These are phyloP conservation scores for Crotalus helleri DNA, from an alignment of 2,113 vertebrate genomes.

Conservation along the genomic window DNA sequence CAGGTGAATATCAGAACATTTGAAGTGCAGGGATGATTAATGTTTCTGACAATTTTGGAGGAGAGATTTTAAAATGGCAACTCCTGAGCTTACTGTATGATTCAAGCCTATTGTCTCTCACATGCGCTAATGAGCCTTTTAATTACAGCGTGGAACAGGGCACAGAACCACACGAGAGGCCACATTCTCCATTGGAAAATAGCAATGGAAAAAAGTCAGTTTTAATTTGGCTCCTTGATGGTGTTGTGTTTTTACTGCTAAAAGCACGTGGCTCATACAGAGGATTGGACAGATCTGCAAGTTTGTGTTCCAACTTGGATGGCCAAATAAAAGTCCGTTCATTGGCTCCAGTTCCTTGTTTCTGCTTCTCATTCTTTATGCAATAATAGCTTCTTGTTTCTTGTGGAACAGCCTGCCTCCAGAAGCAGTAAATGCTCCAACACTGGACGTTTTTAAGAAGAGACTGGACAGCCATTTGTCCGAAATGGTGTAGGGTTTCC, in stretches of 20 bases:
- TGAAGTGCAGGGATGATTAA: conserved; percentile 96
- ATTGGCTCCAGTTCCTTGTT: not conserved
- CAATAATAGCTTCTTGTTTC: not conserved
- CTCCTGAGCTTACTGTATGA: conserved; percentile 82
- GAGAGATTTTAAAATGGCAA: conserved; percentile 82
- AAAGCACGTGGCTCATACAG: not conserved
- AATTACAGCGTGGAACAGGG: conserved; percentile 67
- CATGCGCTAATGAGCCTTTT: conserved; percentile 76
- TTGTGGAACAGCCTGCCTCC: not conserved
- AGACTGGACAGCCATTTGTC: too few relatives aligned
- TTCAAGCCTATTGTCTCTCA: conserved; percentile 77
- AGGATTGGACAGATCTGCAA: not conserved
- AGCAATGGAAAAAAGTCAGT: conserved; percentile 4
- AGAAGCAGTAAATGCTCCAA: too few relatives aligned
- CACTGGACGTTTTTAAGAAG: too few relatives aligned
- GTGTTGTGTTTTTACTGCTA: too few relatives aligned
- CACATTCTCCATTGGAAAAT: conserved; percentile 52
- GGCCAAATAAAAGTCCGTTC: not conserved
- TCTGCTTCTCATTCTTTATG: not conserved
- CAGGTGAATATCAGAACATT: conserved; percentile 94
- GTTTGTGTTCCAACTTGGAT: not conserved
- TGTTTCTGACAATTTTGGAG: conserved; percentile 90
- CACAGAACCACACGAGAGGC: conserved; percentile 62
- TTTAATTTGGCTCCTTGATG: conserved; percentile 27
- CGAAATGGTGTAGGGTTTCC: too few relatives aligned